A percentile compares a stretch with the other conserved stretches of the same genome.
These are phyloP conservation scores for Frieseomelitta varia DNA, from an alignment of 1,140 invertebrate genomes.

Conservation along the genomic window DNA sequence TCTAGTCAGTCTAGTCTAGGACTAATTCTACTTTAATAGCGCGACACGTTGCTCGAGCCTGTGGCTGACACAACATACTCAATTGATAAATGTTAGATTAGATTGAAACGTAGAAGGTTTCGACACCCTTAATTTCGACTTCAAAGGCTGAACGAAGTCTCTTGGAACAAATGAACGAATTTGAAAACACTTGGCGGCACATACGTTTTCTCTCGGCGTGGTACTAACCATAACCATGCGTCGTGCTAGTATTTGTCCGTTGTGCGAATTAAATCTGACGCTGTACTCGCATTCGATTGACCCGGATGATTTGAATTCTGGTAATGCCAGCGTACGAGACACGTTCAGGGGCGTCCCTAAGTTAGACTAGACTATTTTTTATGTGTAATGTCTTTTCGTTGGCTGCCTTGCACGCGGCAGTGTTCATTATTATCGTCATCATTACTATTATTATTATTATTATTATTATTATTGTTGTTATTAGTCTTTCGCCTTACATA, in stretches of 20 bases:
- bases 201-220: conserved; percentile 44
- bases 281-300: conserved; percentile 55
- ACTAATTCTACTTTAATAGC: not conserved
- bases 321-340: conserved; percentile 50
- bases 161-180: no score
- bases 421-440: conserved; percentile 50
- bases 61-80: not conserved
- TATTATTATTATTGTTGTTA: not conserved
- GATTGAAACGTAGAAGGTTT: not conserved
- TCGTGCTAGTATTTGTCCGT: conserved; percentile 51
- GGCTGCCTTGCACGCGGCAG: conserved; percentile 70
- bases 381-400: conserved; percentile 61
- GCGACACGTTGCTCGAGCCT: not conserved
- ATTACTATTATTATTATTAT: not conserved
- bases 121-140: not conserved
- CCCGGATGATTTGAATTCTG: conserved; percentile 33
- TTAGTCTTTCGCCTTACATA: not conserved
- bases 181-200: not conserved
- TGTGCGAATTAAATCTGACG: conserved; percentile 38
- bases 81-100: no score
- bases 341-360: conserved; percentile 76
- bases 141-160: not conserved
- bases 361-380: conserved; percentile 60
- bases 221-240: conserved; percentile 34
- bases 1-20: not conserved